Base-by-base conservation (phyloP, 2,888 invertebrate species). In the Steinernema carpocapsae region DNA sequence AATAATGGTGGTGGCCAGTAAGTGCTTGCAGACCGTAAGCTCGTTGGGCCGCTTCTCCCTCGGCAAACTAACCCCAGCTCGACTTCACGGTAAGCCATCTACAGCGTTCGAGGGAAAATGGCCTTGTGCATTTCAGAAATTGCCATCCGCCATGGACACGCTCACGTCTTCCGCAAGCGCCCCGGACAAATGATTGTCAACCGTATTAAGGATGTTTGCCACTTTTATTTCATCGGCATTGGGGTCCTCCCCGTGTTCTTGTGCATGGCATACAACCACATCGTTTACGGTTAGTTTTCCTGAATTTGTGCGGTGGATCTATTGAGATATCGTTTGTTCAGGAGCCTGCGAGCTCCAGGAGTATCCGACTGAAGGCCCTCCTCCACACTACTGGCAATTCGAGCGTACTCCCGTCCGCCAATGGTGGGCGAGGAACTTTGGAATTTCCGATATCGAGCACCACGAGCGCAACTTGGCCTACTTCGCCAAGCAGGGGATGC, bases 381-480 rank as follows among this genome's bases (percentile, higher is more conserved):
- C 82, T 26, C 86, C 86, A 37, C 84, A 82, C 76, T 79, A 83
- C 78, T 86, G 86, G 86, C 86, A 86, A 75, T 86, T 81, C 76
- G 86, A 86, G 77, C 77, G 86, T 14, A 86, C 86, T 1, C 82
- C 85, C 1, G 71, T 85, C 29, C 79, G 84, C 52, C 86, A 86
- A 76, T 83, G 76, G 71, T 84, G 78, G 77, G 81, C 81, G 19
- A 85, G 83, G 74, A 76, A 80, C 76, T 81, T 83, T 72, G 85
- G 85, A 26, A 1, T 43, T 26, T 79, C 78, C 10, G 80, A 79
- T 46, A 73, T 79, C 48, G 81, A 79, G 64, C 74, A 72, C 32
- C 80, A 84, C 77, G 85, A 85, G 76, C 77, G 84, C 72, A 84
- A 85, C 70, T 76, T 85, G 45, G 83, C 85, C 24, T 84, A 82